These are phyloP conservation scores for Trachelus stipa DNA, from an alignment of 2,888 invertebrate species.

Conservation along the genomic window DNA sequence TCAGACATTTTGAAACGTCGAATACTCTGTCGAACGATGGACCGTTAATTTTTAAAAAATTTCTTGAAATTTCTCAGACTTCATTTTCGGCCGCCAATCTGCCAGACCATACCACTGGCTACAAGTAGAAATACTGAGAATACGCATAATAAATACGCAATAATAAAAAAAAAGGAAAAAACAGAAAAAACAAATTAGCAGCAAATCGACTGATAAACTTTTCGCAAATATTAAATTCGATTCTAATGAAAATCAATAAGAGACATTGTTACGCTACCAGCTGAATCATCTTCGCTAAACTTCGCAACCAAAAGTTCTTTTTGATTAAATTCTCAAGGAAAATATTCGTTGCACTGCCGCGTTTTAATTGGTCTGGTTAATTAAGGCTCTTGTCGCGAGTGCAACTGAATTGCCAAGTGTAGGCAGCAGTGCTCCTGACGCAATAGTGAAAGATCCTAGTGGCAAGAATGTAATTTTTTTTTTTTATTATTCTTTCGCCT, in stretches of 20 bases:
- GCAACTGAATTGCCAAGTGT: conserved; percentile 9
- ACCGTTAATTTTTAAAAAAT: background rate
- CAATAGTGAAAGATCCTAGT: background rate
- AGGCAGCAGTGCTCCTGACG: background rate
- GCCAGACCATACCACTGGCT: background rate
- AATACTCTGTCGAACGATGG: background rate
- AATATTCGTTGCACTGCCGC: conserved; percentile 30
- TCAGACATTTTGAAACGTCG: background rate
- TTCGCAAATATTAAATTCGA: background rate
- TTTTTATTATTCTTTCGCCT: conserved; percentile 18
- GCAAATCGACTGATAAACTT: conserved; percentile 26
- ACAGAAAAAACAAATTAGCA: conserved; percentile 3
- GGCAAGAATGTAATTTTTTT: background rate
- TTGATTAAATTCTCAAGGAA: conserved; percentile 1
- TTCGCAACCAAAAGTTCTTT: background rate
- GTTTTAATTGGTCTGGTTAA: conserved; percentile 46
- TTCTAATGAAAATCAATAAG: background rate
- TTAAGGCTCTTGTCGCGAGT: conserved; percentile 36
- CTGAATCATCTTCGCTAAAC: background rate
- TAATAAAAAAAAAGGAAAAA: background rate
- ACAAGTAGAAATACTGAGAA: background rate
- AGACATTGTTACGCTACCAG: background rate
- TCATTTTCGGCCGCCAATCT: background rate
- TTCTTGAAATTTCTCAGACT: background rate
- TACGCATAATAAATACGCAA: background rate